Evolutionary conservation across 1,140 invertebrate species (phyloP).

Genomic region (Chymomyza costata): DNA sequence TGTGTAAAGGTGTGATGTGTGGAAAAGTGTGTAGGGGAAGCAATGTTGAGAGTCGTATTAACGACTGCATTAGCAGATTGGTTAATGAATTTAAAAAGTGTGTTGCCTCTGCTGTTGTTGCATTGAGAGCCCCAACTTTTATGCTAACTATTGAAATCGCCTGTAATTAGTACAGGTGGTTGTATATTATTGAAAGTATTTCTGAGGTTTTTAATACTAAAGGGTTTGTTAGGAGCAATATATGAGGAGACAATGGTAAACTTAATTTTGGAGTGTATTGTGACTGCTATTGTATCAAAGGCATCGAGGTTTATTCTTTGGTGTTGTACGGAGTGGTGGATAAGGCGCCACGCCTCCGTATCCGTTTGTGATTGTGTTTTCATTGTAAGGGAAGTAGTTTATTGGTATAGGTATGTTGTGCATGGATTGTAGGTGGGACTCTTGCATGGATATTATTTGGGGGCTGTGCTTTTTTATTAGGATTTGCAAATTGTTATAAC

Average conservation of each 20-base stretch:
- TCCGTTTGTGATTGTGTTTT: slow-evolving; percentile 6
- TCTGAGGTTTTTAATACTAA: slow-evolving; percentile 13
- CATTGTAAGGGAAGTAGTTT: slow-evolving; percentile 14
- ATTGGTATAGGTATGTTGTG: slow-evolving; percentile 23
- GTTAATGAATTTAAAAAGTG: slow-evolving; percentile 6
- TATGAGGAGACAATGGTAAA: slow-evolving; percentile 12
- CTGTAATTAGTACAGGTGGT: slow-evolving; percentile 23
- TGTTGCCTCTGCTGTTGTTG: slow-evolving; percentile 4
- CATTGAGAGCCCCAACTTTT: slow-evolving; percentile 4
- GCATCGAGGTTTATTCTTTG: slow-evolving; percentile 2
- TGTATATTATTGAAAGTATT: slow-evolving; percentile 11
- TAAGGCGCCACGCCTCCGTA: slow-evolving; percentile 11
- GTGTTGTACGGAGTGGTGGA: slow-evolving; percentile 21
- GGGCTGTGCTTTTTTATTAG: slow-evolving; percentile 21
- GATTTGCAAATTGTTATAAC: slow-evolving; percentile 19
- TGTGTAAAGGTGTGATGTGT: too few species aligned
- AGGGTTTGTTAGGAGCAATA: slow-evolving; percentile 12
- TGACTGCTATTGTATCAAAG: slow-evolving; percentile 19
- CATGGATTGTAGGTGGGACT: slow-evolving; percentile 15
- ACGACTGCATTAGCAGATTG: not conserved
- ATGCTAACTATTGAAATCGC: slow-evolving; percentile 30
- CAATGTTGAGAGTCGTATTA: slow-evolving; percentile 3
- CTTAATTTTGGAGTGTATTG: slow-evolving; percentile 19
- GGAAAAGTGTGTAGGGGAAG: too few species aligned
- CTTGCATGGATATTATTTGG: slow-evolving; percentile 26